Evolutionary conservation across 2,113 vertebrate genomes (phyloP).

Genomic region (Bubo blakistoni): DNA sequence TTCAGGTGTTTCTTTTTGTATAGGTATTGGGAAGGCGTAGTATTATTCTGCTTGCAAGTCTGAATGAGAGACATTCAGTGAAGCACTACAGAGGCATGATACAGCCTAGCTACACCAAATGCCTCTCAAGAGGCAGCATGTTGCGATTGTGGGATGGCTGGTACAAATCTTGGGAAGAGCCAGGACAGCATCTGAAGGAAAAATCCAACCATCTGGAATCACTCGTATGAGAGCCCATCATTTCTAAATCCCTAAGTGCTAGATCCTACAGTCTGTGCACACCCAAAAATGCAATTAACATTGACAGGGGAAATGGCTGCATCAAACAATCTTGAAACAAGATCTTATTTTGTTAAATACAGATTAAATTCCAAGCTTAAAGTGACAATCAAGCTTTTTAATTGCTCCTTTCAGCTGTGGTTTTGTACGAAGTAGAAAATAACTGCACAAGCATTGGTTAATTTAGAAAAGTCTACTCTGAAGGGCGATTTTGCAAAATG

Average conservation of each 20-base stretch:
- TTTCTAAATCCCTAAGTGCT: neutral
- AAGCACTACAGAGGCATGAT: neutral
- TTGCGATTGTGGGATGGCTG: neutral
- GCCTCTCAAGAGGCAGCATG: accelerated
- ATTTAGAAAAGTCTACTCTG: conserved; percentile 5
- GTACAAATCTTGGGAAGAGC: neutral
- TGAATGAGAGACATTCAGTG: neutral
- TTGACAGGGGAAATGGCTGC: neutral
- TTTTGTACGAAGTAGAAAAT: neutral
- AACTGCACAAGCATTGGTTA: neutral
- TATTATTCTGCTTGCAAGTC: neutral
- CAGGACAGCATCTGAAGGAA: neutral
- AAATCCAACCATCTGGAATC: conserved; percentile 15
- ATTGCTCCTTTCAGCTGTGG: conserved; percentile 9
- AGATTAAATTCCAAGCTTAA: conserved; percentile 4
- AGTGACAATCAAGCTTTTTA: neutral
- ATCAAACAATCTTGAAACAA: neutral
- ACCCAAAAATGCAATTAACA: neutral
- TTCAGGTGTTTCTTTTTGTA: neutral
- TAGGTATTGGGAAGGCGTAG: neutral
- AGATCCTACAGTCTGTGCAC: neutral
- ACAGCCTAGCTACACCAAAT: neutral
- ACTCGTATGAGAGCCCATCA: neutral
- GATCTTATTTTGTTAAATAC: neutral
- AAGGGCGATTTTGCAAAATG: conserved; percentile 28